phyloP scores from a whole-genome alignment of 2,888 invertebrate species.

The Zeuzera pyrina region DNA sequence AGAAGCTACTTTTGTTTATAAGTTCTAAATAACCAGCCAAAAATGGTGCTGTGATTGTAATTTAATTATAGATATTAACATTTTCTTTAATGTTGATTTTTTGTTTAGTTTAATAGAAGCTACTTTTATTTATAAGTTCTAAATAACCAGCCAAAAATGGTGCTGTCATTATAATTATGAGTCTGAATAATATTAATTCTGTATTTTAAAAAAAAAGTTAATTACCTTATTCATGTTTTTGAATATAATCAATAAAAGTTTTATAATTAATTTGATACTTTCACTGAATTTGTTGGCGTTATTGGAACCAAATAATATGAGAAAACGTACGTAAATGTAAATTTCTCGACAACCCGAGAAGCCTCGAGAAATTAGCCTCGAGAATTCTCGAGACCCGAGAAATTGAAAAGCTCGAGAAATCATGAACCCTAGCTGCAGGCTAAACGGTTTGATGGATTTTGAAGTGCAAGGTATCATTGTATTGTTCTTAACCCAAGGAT shows the following conservation, averaged over 20 bases:
- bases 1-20: no score
- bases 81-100: no score
- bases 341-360: constrained; percentile 10
- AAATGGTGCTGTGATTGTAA: no score
- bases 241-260: constrained; percentile 2
- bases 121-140: no score
- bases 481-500: no score
- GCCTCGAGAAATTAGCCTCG: constrained; percentile 5
- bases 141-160: no score
- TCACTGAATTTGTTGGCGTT: constrained; percentile 8
- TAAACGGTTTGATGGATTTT: no score
- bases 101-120: no score
- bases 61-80: no score
- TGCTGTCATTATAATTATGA: constrained; percentile 5
- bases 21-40: no score
- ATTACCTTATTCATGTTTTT: constrained; percentile 1
- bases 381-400: constrained; percentile 6
- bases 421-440: constrained; percentile 4
- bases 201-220: constrained; percentile 1
- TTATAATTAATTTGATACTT: constrained; percentile 8
- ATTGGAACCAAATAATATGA: constrained; percentile 9
- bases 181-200: constrained; percentile 6
- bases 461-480: no score
- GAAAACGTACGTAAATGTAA: constrained; percentile 8
- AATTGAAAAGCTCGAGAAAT: constrained; percentile 6